Evolutionary conservation across 1,140 invertebrate species (phyloP), one percentile per base, ranked within the genome.

Genomic region (Nasonia giraulti): DNA sequence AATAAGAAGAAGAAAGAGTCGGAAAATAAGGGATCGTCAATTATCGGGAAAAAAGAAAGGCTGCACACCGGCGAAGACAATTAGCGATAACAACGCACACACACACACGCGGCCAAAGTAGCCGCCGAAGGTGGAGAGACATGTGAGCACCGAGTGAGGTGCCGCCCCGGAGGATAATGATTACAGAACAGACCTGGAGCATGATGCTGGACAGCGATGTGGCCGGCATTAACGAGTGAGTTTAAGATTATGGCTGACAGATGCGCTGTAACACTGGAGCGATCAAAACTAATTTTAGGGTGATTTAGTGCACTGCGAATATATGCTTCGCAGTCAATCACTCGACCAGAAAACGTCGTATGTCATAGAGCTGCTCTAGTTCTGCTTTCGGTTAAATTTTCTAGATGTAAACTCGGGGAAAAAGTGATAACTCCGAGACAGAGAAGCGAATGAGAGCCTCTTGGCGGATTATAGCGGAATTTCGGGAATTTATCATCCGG

Each of bases 171-270:
- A 92, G 89, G 92, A 93, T 92, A 92, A 93, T 93, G 92, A 93
- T 93, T 92, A 93, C 92, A 90, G 92, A 93, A 90, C 92, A 93
- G 89, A 93, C 92, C 87, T 93, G 92, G 92, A 93, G 89, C 90
- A 93, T 93, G 92, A 93, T 92, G 92, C 91, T 93, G 91, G 92
- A 93, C 89, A 92, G 89, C 88, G 92, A 93, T 89, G 90, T 92
- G 86, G 88, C 91, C 87, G 89, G 92, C 89, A 90, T 91, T 90
- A 92, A 91, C 89, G 92, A 93, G 92, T 93, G 89, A 90, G 92
- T 92, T 77, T 55, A 20, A 3, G 17, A 55, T 55, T 55, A 20
- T 20, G 17, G 62, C 62, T 7, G 17, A 66, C 62, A 69, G 6
- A 12, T 69, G 68, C 20, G 27, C 33, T 17, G 17, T 27, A 0